These are phyloP conservation scores for Pangasius mekongensis DNA, from an alignment of 2,797 vertebrate genomes.

Conservation along the genomic window DNA sequence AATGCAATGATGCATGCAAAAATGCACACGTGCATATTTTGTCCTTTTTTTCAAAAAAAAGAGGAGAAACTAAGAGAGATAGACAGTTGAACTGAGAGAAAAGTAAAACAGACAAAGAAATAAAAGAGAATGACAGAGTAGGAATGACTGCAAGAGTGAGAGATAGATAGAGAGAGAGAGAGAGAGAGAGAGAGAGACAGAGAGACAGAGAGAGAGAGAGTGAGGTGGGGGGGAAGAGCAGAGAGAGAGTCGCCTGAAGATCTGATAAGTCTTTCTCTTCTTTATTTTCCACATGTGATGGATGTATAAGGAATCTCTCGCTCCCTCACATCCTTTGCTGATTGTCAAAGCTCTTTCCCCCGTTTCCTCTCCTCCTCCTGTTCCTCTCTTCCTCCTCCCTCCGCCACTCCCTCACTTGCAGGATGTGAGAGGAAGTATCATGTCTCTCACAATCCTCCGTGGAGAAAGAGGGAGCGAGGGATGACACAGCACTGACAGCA, in stretches of 20 bases:
- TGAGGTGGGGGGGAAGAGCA: too few species aligned
- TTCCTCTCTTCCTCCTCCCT: not conserved
- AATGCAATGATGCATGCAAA: not conserved
- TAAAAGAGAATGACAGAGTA: slow-evolving; percentile 1
- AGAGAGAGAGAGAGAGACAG: not conserved
- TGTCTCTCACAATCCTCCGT: slow-evolving; percentile 2
- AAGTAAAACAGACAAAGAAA: slow-evolving; percentile 17
- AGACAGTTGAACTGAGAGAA: not conserved
- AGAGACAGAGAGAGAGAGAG: not conserved
- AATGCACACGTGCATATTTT: not conserved
- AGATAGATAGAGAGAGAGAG: not conserved
- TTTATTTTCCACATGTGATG: slow-evolving; percentile 1
- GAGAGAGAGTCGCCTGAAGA: not conserved
- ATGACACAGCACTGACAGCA: slow-evolving; percentile 24
- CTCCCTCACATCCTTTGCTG: slow-evolving; percentile 19
- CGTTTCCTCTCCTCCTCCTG: slow-evolving; percentile 13
- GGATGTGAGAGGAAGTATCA: slow-evolving; percentile 27
- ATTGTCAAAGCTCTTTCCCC: slow-evolving; percentile 26
- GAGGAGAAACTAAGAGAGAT: not conserved
- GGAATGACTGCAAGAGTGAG: not conserved
- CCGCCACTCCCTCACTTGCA: slow-evolving; percentile 1
- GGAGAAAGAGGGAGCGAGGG: slow-evolving; percentile 14
- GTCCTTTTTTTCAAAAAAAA: not conserved
- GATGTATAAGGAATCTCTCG: slow-evolving; percentile 18
- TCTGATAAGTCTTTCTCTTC: slow-evolving; percentile 7